Evolutionary conservation across 2,888 invertebrate species (phyloP), one percentile per base, ranked within the genome.

Genomic region (Microchrysa polita): DNA sequence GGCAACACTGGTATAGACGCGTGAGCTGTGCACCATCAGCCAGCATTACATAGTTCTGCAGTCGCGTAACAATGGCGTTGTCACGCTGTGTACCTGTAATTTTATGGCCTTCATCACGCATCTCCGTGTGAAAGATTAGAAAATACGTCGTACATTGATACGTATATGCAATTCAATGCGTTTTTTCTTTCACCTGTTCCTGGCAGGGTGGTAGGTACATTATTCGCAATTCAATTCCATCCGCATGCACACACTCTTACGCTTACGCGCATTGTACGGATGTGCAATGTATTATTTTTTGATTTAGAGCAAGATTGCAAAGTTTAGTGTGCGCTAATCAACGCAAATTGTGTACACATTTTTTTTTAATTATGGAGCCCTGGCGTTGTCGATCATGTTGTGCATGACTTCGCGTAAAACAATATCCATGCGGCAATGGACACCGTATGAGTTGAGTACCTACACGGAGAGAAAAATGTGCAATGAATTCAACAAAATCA

Each of bases 351-450:
- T 69, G 55, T 69, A 69, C 69, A 69, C 40, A 42, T 20, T 69
- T 69, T 69, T 69, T 69, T 69, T 69, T 69, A 69, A 69, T 69
- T 69, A 57, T 69, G 57, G 55, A 65, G 48, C 48, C n/a, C n/a
- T 65, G 55, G 55, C 55, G 69, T 69, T 69, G 52, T 27, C 69
- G n/a, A 69, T 69, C 55, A 34, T 34, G 55, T 40, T 57, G 57
- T 57, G 69, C 69, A 69, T 69, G 69, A 69, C 69, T 34, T 34
- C 27, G n/a, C n/a, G 27, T 34, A 34, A 2, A 34, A 34, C 27
- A 34, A 34, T n/a, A n/a, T 34, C 27, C 27, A 34, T 5, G n/a
- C n/a, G 27, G 7, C 27, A 7, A 34, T 34, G 27, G 27, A 34
- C 55, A 53, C 53, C 22, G 34, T 63, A 42, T 44, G 10, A 10